A percentile compares a stretch with the other conserved stretches of the same genome.
These are phyloP conservation scores for Ictidomys tridecemlineatus DNA, from an alignment of 2,113 vertebrate genomes.

Conservation along the genomic window DNA sequence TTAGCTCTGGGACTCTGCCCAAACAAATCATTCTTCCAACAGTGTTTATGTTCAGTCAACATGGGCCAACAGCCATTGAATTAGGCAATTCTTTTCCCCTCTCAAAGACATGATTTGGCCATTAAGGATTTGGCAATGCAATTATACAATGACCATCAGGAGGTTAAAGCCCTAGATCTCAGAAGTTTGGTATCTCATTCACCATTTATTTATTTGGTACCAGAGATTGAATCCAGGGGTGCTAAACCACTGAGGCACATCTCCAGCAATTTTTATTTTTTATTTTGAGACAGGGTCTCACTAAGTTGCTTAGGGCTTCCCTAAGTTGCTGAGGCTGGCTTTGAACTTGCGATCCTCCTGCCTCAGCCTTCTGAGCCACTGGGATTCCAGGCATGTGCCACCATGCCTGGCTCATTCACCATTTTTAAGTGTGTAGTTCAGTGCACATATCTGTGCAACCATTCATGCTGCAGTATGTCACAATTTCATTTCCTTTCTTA, in stretches of 20 bases:
- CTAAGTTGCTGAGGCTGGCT: no score
- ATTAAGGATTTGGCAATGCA: slow-evolving; percentile 44
- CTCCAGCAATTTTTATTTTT: no score
- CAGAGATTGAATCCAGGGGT: no score
- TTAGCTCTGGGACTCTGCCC: neutral
- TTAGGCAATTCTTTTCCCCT: neutral
- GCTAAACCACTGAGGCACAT: no score
- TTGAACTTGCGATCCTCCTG: no score
- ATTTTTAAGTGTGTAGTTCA: neutral
- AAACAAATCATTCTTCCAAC: neutral
- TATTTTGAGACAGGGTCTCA: no score
- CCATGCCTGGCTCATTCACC: neutral
- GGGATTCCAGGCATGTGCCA: no score
- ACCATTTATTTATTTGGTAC: no score
- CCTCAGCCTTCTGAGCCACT: no score
- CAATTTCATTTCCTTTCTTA: neutral
- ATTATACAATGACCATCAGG: neutral
- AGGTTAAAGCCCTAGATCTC: neutral
- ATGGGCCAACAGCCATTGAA: neutral
- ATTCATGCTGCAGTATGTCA: neutral
- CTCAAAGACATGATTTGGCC: slow-evolving; percentile 13
- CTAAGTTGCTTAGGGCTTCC: no score
- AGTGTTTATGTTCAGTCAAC: neutral
- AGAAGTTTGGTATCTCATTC: neutral
- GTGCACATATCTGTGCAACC: neutral